A percentile compares a stretch with the other conserved stretches of the same genome.
phyloP scores from a whole-genome alignment of 2,888 invertebrate genomes.

The Eristalinus sepulchralis region DNA sequence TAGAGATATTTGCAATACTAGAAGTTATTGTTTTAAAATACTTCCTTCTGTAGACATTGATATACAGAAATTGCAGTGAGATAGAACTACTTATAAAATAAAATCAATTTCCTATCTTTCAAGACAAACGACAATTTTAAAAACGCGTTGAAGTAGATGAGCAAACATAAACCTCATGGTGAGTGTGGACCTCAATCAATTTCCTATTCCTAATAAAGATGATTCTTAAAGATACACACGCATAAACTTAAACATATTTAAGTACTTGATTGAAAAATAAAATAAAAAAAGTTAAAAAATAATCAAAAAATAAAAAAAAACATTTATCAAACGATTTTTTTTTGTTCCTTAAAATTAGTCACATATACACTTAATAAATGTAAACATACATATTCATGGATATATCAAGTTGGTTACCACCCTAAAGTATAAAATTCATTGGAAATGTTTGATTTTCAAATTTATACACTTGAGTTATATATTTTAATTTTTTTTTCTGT shows the following conservation, averaged over 20 bases:
- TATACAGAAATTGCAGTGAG: no score
- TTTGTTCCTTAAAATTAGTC: constrained; percentile 21
- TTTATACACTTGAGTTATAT: constrained; percentile 53
- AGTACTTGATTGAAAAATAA: background rate
- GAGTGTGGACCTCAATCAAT: background rate
- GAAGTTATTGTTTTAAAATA: no score
- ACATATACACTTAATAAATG: constrained; percentile 46
- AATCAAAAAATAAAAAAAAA: background rate
- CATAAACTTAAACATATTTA: background rate
- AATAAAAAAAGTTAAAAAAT: background rate
- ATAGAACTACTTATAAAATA: no score
- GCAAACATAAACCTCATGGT: background rate
- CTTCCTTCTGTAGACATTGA: no score
- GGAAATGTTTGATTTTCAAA: constrained; percentile 74
- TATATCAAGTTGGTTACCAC: constrained; percentile 26
- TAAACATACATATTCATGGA: constrained; percentile 41
- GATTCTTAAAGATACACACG: background rate
- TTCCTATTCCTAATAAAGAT: background rate
- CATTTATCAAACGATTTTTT: constrained; percentile 6
- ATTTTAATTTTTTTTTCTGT: constrained; percentile 22
- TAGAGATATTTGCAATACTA: no score
- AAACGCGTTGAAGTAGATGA: no score
- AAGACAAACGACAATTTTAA: no score
- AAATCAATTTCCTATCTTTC: no score
- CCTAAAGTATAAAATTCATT: constrained; percentile 71